Evolutionary conservation across 2,113 vertebrate species (phyloP).

Genomic region (Thermophis baileyi): DNA sequence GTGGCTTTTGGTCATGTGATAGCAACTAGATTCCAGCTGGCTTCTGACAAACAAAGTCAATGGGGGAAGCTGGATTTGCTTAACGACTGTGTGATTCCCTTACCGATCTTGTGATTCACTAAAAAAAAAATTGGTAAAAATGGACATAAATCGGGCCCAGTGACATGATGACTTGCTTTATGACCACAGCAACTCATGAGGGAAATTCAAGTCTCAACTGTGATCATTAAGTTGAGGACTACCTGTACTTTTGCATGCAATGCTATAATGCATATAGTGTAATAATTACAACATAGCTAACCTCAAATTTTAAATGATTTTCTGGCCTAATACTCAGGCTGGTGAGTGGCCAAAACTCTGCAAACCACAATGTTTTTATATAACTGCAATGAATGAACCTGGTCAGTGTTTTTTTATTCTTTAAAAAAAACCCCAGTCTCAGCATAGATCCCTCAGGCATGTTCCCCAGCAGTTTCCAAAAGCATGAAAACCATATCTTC

Average conservation of each 20-base stretch:
- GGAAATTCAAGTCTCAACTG: background rate
- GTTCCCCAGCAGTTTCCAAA: conserved; percentile 33
- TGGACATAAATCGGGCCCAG: background rate
- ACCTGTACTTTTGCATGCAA: conserved; percentile 41
- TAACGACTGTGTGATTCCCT: background rate
- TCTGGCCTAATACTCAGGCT: background rate
- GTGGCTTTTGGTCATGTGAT: background rate
- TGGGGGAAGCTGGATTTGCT: background rate
- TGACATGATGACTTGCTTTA: background rate
- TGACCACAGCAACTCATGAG: background rate
- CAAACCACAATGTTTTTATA: background rate
- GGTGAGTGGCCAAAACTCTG: background rate
- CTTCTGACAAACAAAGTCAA: background rate
- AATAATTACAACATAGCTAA: background rate
- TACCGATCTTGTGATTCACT: background rate
- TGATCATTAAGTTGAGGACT: background rate
- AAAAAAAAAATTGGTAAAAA: background rate
- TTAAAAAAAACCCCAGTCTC: background rate
- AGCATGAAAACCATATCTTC: background rate
- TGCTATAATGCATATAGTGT: background rate
- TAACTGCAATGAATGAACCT: background rate
- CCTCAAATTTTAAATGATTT: background rate
- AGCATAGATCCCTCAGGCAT: conserved; percentile 39
- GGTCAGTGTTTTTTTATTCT: background rate
- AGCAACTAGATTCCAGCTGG: background rate